Conservation (phyloP, 2,888 invertebrate species). For the Lasius platythorax region DNA sequence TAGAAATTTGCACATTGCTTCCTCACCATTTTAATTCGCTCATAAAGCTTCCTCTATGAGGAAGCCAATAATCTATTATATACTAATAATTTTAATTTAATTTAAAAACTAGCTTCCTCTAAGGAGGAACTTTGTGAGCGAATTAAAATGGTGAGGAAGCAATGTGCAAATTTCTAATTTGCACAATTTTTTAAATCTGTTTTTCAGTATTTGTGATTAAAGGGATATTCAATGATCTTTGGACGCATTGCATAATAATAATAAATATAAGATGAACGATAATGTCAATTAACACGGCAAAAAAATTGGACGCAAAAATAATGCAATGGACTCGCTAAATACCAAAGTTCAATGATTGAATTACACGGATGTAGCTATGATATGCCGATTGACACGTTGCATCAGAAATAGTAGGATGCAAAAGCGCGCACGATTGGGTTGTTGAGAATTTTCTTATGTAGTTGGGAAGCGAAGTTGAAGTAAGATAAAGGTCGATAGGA, state of each 20-base stretch:
- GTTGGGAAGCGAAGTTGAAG: slow-evolving; percentile 36
- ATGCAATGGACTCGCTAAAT: slow-evolving; percentile 21
- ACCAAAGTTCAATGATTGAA: slow-evolving; percentile 18
- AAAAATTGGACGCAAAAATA: slow-evolving; percentile 15
- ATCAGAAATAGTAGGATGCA: slow-evolving; percentile 33
- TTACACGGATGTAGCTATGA: slow-evolving; percentile 4
- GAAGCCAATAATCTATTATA: too few species aligned
- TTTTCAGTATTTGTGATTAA: background rate
- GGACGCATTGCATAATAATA: background rate
- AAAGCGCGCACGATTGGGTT: slow-evolving; percentile 25
- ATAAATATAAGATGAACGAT: background rate
- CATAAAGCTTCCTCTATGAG: too few species aligned
- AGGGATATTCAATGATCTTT: background rate
- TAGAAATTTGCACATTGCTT: too few species aligned
- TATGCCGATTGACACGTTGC: slow-evolving; percentile 37
- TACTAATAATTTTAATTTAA: too few species aligned
- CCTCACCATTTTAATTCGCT: too few species aligned
- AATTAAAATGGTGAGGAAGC: too few species aligned
- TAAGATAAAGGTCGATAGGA: slow-evolving; percentile 74
- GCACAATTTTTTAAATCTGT: background rate
- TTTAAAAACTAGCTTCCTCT: too few species aligned
- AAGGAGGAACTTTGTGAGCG: too few species aligned
- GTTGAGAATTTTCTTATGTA: slow-evolving; percentile 52
- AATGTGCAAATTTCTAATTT: too few species aligned
- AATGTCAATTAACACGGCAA: background rate